These are phyloP conservation scores for Hippocampus zosterae DNA, from an alignment of 2,113 vertebrate genomes.

Conservation along the genomic window DNA sequence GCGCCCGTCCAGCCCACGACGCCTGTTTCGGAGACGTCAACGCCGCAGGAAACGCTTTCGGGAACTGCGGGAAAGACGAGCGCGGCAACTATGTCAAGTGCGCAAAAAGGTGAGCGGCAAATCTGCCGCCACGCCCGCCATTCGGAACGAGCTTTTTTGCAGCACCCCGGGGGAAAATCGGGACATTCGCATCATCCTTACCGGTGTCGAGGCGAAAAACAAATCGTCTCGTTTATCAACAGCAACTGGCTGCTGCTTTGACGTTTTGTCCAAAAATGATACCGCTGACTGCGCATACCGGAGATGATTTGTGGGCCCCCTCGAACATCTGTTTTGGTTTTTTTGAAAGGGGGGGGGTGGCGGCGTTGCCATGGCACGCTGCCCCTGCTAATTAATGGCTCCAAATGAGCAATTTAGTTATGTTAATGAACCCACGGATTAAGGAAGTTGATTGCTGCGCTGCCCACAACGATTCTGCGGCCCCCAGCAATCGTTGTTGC, in stretches of 20 bases:
- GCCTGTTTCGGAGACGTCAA: conserved; percentile 88
- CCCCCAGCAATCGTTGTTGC: conserved; percentile 30
- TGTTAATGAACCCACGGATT: conserved; percentile 52
- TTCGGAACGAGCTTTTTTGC: not conserved
- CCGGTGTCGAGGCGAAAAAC: not conserved
- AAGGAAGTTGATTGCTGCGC: conserved; percentile 25
- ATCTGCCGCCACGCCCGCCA: not conserved
- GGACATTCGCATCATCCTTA: not conserved
- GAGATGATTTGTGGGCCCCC: not conserved
- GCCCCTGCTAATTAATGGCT: conserved; percentile 41
- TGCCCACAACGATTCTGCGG: conserved; percentile 30
- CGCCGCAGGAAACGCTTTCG: conserved; percentile 81
- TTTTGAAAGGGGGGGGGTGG: too few relatives aligned
- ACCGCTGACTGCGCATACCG: not conserved
- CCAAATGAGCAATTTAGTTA: conserved; percentile 45
- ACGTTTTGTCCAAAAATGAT: not conserved
- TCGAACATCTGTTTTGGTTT: not conserved
- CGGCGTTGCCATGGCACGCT: conserved; percentile 10
- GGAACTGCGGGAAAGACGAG: conserved; percentile 85
- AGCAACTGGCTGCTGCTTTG: not conserved
- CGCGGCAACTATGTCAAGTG: conserved; percentile 81
- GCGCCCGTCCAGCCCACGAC: conserved; percentile 82
- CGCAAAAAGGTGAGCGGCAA: conserved; percentile 69
- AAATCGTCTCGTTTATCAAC: not conserved
- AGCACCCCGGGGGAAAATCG: not conserved